Evolutionary conservation across 1,140 invertebrate genomes (phyloP), one percentile per base, ranked within the genome.

Genomic region (Acromyrmex echinatior): DNA sequence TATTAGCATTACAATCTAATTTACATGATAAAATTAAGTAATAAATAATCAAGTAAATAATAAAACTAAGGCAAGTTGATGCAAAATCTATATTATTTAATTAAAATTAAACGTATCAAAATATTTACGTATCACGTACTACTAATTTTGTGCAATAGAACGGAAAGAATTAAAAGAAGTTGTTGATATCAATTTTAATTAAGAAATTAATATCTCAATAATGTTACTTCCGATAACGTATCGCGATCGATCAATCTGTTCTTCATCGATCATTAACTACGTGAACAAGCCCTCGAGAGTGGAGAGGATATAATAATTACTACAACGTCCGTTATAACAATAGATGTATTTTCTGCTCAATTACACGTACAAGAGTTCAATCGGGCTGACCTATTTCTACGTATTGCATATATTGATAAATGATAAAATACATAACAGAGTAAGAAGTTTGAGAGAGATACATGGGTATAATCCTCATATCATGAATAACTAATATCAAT

Each of bases 361-460:
- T 80, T 70, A 80, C 49, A 70, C 63, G 10, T 80, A 80, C 63
- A 70, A 80, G 65, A 3, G 35, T 80, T 39, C 9, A 80, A 80
- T 80, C 25, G 6, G 0, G 12, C 16, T 63, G 18, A 65, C 18
- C 45, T 51, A 62, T 9, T 76, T 76, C 16, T 45, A 10, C 14
- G 14, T 76, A 77, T 25, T 9, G 56, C 7, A 39, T n/a, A n/a
- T 53, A 68, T 31, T 28, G 45, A 68, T 79, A 66, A 79, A 53
- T 80, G 39, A 12, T 45, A 45, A 10, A 12, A 10, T 45, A 45
- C 10, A 3, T 45, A 45, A 10, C 39, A 45, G 39, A 45, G 1
- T 12, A 45, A 45, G 2, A 45, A 45, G 39, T 45, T 45, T 45
- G 10, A 45, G 9, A 10, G 10, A 2, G 9, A 45, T 45, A 45